phyloP scores from a whole-genome alignment of 2,113 vertebrate genomes.

The Porphyrio hochstetteri region DNA sequence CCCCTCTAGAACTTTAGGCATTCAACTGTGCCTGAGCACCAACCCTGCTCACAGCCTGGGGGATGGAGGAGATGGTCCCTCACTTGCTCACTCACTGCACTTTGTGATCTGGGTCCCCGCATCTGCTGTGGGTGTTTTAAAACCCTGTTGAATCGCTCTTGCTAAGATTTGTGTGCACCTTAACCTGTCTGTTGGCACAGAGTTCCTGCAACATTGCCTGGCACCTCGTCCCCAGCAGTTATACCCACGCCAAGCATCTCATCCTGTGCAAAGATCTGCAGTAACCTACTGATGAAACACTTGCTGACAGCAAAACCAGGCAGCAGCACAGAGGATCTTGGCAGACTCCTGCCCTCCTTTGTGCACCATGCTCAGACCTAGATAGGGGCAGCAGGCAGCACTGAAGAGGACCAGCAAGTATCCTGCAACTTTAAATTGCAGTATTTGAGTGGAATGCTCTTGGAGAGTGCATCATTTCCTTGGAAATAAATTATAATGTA shows the following conservation, averaged over 20 bases:
- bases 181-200: neutral
- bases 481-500: neutral
- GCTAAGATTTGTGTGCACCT: neutral
- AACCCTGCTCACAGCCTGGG: neutral
- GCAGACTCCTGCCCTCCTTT: neutral
- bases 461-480: slow-evolving; percentile 48
- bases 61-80: neutral
- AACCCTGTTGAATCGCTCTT: neutral
- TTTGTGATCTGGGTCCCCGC: neutral
- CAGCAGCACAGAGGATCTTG: neutral
- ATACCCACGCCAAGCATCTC: neutral
- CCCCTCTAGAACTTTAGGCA: neutral
- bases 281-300: neutral
- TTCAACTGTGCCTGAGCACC: neutral
- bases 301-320: neutral
- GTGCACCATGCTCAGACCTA: neutral
- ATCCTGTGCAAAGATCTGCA: neutral
- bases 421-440: neutral
- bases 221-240: neutral
- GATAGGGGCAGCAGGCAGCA: neutral
- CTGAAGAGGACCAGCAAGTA: neutral
- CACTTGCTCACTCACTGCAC: neutral
- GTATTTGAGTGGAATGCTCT: neutral
- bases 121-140: neutral
- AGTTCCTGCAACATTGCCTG: neutral